These are phyloP conservation scores for Mormoops blainvillei DNA, from an alignment of 2,113 vertebrate species.

Conservation along the genomic window DNA sequence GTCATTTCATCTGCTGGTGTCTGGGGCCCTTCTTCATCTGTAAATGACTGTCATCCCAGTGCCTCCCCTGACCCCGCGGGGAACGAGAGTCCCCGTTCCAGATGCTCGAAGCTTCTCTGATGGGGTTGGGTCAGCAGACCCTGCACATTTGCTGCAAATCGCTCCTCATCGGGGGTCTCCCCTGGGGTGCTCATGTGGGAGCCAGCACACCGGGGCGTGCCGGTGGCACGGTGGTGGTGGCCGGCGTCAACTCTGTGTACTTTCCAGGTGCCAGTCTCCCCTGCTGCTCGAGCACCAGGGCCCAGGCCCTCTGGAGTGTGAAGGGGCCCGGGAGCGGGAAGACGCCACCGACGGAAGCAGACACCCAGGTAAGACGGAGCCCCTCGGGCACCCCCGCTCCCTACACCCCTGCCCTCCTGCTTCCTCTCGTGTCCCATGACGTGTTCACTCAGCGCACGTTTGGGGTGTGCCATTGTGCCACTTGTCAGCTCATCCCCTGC, in stretches of 20 bases:
- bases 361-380: constrained; percentile 83
- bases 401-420: background rate
- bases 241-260: constrained; percentile 28
- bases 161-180: background rate
- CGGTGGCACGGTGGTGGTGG: background rate
- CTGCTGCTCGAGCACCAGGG: constrained; percentile 88
- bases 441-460: fast-evolving
- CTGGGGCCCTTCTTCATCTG: no score
- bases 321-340: constrained; percentile 87
- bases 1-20: background rate
- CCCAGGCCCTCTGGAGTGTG: constrained; percentile 84
- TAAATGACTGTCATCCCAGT: background rate
- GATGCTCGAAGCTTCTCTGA: no score
- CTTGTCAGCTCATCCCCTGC: fast-evolving
- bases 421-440: fast-evolving
- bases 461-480: fast-evolving
- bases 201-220: fast-evolving
- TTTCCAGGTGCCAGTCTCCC: constrained; percentile 91
- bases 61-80: background rate
- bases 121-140: background rate
- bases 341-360: constrained; percentile 87
- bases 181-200: fast-evolving
- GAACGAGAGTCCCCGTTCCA: background rate
- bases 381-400: background rate
- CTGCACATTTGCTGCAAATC: background rate